A percentile compares a stretch with the other conserved stretches of the same genome.
These are phyloP conservation scores for Elephas maximus DNA, from an alignment of 2,113 vertebrate species.

Conservation along the genomic window DNA sequence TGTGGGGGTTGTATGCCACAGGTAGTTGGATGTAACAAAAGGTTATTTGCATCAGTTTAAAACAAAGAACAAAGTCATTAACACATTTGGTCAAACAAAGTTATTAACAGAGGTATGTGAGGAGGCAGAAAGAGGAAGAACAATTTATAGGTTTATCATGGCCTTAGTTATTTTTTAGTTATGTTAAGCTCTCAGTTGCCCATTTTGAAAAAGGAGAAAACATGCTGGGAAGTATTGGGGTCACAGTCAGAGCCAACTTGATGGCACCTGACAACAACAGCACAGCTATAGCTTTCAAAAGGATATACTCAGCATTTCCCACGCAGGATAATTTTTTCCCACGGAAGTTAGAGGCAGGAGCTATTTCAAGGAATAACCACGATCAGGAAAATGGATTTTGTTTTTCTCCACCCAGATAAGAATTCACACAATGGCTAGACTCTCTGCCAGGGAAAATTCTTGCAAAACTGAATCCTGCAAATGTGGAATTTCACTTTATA, in stretches of 20 bases:
- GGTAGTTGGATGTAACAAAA: too few species aligned
- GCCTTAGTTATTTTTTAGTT: too few species aligned
- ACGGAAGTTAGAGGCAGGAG: not conserved
- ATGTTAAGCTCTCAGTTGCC: too few species aligned
- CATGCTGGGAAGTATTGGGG: too few species aligned
- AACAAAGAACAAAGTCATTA: too few species aligned
- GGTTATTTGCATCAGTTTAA: too few species aligned
- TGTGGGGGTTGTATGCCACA: too few species aligned
- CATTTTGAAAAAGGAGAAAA: too few species aligned
- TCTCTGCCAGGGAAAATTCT: slow-evolving; percentile 20
- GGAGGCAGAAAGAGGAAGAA: too few species aligned
- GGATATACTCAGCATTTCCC: not conserved
- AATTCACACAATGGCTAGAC: not conserved
- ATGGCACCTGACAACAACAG: not conserved
- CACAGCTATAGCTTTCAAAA: not conserved
- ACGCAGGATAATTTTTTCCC: not conserved
- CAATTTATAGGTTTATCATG: too few species aligned
- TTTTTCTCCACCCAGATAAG: not conserved
- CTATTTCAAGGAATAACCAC: not conserved
- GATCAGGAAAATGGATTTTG: slow-evolving; percentile 25
- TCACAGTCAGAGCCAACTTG: not conserved
- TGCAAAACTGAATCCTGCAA: not conserved
- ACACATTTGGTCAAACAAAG: too few species aligned
- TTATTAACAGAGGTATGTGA: too few species aligned
- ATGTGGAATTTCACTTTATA: slow-evolving; percentile 46